Evolutionary conservation across 2,888 invertebrate species (phyloP), one percentile per base, ranked within the genome.

Genomic region (Ophraella communa): DNA sequence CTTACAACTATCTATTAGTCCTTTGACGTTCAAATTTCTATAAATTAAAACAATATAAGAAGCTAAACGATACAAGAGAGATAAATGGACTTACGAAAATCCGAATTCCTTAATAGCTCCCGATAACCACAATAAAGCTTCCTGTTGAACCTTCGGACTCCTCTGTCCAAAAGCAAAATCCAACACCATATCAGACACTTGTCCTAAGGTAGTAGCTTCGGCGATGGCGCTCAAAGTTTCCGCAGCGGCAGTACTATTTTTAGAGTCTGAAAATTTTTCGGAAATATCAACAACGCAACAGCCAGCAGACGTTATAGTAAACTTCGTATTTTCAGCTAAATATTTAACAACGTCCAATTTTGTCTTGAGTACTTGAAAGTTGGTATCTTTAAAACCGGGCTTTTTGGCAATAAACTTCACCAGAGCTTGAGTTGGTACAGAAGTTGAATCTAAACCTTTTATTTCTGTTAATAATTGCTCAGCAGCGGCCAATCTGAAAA

Each of bases 131-230:
- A 87, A 85, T 58, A 96, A 85, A 61, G 93, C 86, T 81, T 96
- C 96, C 0, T 92, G 89, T 77, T 95, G 94, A 42, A 95, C 93
- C 82, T 95, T 95, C 0, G 96, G 96, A 77, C 92, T 96, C 82
- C 95, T 95, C 81, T 95, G 94, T 8, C 84, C 84, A 81, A 95
- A 93, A 0, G 94, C 92, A 78, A 88, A 90, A 1, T 88, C 85
- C 21, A 94, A 82, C 0, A 91, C 88, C 77, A 90, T 89, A 30
- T 86, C 86, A 1, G 92, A 86, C 0, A 95, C 88, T 68, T 89
- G 88, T 59, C 93, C 92, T 8, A 96, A 82, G 24, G 88, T 89
- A 3, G 90, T 90, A 0, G 91, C 89, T 75, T 94, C 95, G 0
- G 95, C 90, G 21, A 96, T 87, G 0, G 89, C 87, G 0, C 88